Evolutionary conservation across 2,888 invertebrate species (phyloP).

Genomic region (Lasioglossum zephyrum): DNA sequence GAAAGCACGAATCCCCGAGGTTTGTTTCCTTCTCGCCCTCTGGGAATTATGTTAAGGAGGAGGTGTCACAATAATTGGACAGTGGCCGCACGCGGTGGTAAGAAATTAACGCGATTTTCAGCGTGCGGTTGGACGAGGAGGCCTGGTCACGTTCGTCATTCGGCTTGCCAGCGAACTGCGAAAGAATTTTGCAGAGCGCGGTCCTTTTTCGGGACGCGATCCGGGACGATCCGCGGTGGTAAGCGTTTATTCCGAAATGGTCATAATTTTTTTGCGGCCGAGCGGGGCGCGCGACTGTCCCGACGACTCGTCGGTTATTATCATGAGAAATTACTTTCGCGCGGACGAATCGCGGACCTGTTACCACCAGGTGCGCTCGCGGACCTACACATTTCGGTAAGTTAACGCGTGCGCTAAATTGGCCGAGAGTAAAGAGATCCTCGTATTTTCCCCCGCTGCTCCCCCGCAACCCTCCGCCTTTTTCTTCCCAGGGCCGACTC

Average conservation of each 20-base stretch:
- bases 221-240: slow-evolving; percentile 43
- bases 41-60: background rate
- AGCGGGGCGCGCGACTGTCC: background rate
- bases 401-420: slow-evolving; percentile 49
- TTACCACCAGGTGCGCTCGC: slow-evolving; percentile 14
- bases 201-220: slow-evolving; percentile 4
- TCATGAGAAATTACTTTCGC: slow-evolving; percentile 63
- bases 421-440: slow-evolving; percentile 8
- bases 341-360: slow-evolving; percentile 38
- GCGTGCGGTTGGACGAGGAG: background rate
- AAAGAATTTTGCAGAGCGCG: slow-evolving; percentile 36
- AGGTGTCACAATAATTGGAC: slow-evolving; percentile 34
- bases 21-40: background rate
- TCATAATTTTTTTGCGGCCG: slow-evolving; percentile 53
- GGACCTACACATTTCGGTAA: slow-evolving; percentile 37
- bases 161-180: slow-evolving; percentile 28
- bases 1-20: background rate
- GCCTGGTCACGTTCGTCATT: slow-evolving; percentile 33
- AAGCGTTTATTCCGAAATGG: slow-evolving; percentile 64
- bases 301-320: slow-evolving; percentile 49
- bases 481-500: background rate
- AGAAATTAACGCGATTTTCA: slow-evolving; percentile 1
- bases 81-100: background rate
- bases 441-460: background rate
- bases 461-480: background rate